These are phyloP conservation scores for Boleophthalmus pectinirostris DNA, from an alignment of 2,113 vertebrate genomes.

Conservation along the genomic window DNA sequence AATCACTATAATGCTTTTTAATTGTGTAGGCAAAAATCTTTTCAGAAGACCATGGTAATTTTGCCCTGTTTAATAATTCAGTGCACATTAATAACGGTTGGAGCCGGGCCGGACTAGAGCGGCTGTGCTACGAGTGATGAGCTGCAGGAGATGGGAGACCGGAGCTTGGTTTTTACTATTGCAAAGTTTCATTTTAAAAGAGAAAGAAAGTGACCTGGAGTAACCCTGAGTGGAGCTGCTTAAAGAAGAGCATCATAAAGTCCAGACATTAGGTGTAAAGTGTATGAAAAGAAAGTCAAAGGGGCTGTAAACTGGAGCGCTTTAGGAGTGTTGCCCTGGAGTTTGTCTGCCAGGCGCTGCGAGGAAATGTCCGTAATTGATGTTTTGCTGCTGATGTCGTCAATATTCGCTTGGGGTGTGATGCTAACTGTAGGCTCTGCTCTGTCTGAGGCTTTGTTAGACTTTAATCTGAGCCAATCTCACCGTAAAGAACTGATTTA, in stretches of 20 bases:
- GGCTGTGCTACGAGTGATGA: conserved; percentile 78
- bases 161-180: conserved; percentile 58
- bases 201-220: conserved; percentile 60
- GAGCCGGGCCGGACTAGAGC: conserved; percentile 70
- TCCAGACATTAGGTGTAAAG: conserved; percentile 1
- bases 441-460: no score
- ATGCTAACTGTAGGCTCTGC: no score
- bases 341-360: neutral
- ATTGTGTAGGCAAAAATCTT: conserved; percentile 82
- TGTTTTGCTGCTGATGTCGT: no score
- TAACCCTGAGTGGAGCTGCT: conserved; percentile 46
- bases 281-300: conserved; percentile 9
- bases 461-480: no score
- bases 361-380: neutral
- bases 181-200: conserved; percentile 66
- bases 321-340: neutral
- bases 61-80: conserved; percentile 84
- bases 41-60: conserved; percentile 83
- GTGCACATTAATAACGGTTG: conserved; percentile 80
- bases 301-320: neutral
- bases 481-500: no score
- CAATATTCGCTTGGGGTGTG: no score
- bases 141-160: conserved; percentile 67
- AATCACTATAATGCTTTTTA: conserved; percentile 82
- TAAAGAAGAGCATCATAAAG: conserved; percentile 10